Evolutionary conservation across 2,888 invertebrate genomes (phyloP).

Genomic region (Helobdella robusta): DNA sequence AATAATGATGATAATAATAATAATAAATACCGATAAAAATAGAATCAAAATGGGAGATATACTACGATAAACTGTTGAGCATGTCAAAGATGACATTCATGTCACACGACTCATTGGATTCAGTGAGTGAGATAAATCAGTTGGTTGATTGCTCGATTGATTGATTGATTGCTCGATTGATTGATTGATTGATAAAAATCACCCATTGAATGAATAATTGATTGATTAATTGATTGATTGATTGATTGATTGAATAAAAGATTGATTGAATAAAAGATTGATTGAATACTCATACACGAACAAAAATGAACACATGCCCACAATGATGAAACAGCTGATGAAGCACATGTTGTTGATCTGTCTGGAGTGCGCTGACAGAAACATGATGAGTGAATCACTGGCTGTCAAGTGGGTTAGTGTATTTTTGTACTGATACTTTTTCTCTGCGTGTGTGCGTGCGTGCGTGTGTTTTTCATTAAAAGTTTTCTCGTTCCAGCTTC

Average conservation of each 20-base stretch:
- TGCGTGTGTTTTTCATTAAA: background rate
- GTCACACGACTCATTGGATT: background rate
- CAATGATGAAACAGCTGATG: background rate
- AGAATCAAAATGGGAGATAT: constrained; percentile 10
- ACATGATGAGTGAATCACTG: constrained; percentile 7
- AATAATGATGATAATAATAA: background rate
- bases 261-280: too few relatives aligned
- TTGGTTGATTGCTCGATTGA: too few relatives aligned
- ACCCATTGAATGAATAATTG: too few relatives aligned
- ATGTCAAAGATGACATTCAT: background rate
- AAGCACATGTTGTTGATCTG: constrained; percentile 8
- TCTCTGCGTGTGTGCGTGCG: background rate
- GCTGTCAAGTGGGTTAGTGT: constrained; percentile 14
- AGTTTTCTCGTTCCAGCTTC: background rate
- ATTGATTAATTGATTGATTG: too few relatives aligned
- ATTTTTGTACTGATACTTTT: background rate
- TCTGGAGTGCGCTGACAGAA: background rate
- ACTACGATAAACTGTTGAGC: background rate
- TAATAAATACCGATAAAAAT: background rate
- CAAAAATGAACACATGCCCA: background rate
- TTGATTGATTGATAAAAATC: too few relatives aligned
- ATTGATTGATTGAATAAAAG: too few relatives aligned
- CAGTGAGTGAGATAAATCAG: too few relatives aligned
- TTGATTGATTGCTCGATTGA: too few relatives aligned
- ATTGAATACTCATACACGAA: too few relatives aligned